These are phyloP conservation scores for Heliconius ethilla DNA, from an alignment of 2,888 invertebrate species.

Conservation along the genomic window DNA sequence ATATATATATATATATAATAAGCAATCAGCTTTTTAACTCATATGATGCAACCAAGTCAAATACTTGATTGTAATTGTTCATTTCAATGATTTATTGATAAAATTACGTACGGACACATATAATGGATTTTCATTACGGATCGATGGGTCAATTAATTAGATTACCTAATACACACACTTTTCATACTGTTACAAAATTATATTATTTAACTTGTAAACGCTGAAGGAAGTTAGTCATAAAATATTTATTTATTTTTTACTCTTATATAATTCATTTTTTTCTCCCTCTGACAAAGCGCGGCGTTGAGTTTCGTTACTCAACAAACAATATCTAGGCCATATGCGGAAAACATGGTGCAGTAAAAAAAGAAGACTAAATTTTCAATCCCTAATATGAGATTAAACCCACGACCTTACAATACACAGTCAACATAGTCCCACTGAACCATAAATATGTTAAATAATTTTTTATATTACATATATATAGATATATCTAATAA, in stretches of 20 bases:
- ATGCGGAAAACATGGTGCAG: no score
- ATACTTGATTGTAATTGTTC: slow-evolving; percentile 31
- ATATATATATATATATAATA: background rate
- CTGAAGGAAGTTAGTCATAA: background rate
- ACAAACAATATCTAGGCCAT: no score
- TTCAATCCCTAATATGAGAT: no score
- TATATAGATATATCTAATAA: slow-evolving; percentile 7
- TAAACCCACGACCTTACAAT: no score
- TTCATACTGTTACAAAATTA: slow-evolving; percentile 36
- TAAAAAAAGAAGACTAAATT: no score
- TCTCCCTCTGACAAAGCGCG: no score
- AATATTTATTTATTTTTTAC: background rate
- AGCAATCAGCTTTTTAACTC: background rate
- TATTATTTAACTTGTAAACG: slow-evolving; percentile 6
- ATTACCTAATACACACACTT: slow-evolving; percentile 38
- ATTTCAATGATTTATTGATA: slow-evolving; percentile 40
- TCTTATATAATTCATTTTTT: no score
- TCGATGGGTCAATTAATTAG: slow-evolving; percentile 40
- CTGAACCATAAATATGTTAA: no score
- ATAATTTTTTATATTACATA: background rate
- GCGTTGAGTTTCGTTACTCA: no score
- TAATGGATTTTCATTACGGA: slow-evolving; percentile 42
- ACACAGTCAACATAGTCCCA: no score
- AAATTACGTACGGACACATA: slow-evolving; percentile 42
- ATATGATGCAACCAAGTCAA: slow-evolving; percentile 12